Percentiles rank a stretch among this genome's conserved stretches.
phyloP scores from a whole-genome alignment of 2,888 invertebrate species.

The Metacarcinus magister region DNA sequence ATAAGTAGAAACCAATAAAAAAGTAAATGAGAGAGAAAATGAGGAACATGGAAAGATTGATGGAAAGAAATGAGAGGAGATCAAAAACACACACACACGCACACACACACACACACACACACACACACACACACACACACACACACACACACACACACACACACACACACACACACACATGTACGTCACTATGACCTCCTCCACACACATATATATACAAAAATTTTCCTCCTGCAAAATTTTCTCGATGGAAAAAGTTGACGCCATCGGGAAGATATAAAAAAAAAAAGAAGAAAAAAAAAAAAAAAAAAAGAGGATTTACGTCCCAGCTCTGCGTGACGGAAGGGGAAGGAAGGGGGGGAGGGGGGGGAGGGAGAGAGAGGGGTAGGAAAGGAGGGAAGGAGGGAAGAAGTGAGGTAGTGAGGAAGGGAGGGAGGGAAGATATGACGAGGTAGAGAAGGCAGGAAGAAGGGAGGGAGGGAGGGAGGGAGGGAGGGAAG shows the following conservation, averaged over 20 bases:
- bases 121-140: conserved; percentile 26
- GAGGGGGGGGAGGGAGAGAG: not conserved
- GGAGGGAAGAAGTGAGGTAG: not conserved
- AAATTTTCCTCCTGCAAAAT: not conserved
- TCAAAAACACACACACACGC: no score
- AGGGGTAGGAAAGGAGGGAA: not conserved
- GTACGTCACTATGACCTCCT: not conserved
- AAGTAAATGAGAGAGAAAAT: not conserved
- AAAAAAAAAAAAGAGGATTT: not conserved
- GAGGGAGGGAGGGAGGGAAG: not conserved
- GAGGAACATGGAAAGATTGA: not conserved
- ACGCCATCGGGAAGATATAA: not conserved
- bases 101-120: not conserved
- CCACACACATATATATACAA: no score
- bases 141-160: conserved; percentile 26
- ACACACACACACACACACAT: not conserved
- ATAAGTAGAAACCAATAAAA: not conserved
- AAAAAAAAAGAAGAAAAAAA: no score
- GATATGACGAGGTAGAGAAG: not conserved
- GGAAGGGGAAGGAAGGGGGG: not conserved
- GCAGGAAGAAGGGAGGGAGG: not conserved
- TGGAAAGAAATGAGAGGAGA: not conserved
- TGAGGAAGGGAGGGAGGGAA: not conserved
- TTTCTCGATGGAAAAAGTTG: not conserved
- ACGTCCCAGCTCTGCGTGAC: not conserved